Conservation (phyloP, 1,140 invertebrate species). For the Tetranychus cinnabarinus region DNA sequence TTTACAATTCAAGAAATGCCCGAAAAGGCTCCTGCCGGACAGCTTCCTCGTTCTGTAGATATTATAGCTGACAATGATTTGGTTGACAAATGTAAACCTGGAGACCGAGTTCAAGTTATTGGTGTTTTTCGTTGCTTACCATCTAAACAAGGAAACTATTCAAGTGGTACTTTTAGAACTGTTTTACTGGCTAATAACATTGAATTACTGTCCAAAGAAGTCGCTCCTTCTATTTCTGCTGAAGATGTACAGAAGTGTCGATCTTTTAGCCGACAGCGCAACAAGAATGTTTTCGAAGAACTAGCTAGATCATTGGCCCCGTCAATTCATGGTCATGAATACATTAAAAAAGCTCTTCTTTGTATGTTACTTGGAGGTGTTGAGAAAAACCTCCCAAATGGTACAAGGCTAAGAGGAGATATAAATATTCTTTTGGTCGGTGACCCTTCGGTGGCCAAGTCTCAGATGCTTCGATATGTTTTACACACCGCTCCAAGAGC, state of each 20-base stretch:
- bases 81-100: slow-evolving; percentile 85
- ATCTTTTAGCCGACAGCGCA: slow-evolving; percentile 43
- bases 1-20: slow-evolving; percentile 97
- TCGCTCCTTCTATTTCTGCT: slow-evolving; percentile 44
- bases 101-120: slow-evolving; percentile 81
- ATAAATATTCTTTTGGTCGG: slow-evolving; percentile 93
- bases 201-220: slow-evolving; percentile 67
- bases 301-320: slow-evolving; percentile 80
- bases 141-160: slow-evolving; percentile 74
- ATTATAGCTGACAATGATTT: slow-evolving; percentile 89
- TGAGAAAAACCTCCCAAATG: slow-evolving; percentile 86
- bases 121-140: slow-evolving; percentile 85
- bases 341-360: slow-evolving; percentile 86
- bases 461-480: slow-evolving; percentile 84
- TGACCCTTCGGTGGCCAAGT: slow-evolving; percentile 97
- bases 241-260: slow-evolving; percentile 69
- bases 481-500: slow-evolving; percentile 77
- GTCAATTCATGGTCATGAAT: slow-evolving; percentile 91
- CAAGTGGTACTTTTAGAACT: slow-evolving; percentile 79
- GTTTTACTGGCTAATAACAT: slow-evolving; percentile 84
- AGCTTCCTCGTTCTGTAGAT: slow-evolving; percentile 72
- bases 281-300: slow-evolving; percentile 63
- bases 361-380: slow-evolving; percentile 83
- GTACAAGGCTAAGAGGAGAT: slow-evolving; percentile 82
- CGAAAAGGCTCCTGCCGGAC: slow-evolving; percentile 78